Percentiles rank a stretch among this genome's conserved stretches.
phyloP scores from a whole-genome alignment of 2,888 invertebrate species.

The Agrypnus murinus region DNA sequence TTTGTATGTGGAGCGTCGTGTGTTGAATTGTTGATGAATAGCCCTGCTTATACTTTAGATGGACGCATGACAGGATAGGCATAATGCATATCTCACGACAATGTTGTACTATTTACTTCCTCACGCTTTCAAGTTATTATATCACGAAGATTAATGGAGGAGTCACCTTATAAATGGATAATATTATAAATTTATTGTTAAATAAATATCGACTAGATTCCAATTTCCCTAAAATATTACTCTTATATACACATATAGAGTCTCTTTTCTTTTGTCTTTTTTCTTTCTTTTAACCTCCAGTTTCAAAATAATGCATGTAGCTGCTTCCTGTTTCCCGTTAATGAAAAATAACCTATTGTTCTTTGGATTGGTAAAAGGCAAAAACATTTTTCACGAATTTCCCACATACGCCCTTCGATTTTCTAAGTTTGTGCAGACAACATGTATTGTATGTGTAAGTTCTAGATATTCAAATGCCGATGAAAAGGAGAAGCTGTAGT shows the following conservation, averaged over 20 bases:
- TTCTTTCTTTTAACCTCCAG: neutral
- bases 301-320: slow-evolving; percentile 18
- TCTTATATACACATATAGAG: neutral
- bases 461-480: slow-evolving; percentile 9
- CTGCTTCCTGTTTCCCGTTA: neutral
- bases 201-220: slow-evolving; percentile 17
- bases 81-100: slow-evolving; percentile 51
- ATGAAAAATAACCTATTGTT: slow-evolving; percentile 18
- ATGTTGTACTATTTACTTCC: slow-evolving; percentile 52
- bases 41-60: slow-evolving; percentile 20
- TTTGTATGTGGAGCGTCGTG: slow-evolving; percentile 21
- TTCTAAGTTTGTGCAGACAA: neutral
- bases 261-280: neutral
- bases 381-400: slow-evolving; percentile 5
- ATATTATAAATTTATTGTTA: slow-evolving; percentile 24
- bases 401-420: slow-evolving; percentile 24
- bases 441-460: neutral
- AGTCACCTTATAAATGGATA: slow-evolving; percentile 27
- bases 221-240: slow-evolving; percentile 1
- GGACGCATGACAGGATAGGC: slow-evolving; percentile 52
- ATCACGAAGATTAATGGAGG: slow-evolving; percentile 53
- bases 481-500: neutral
- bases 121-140: slow-evolving; percentile 47
- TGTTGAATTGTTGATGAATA: slow-evolving; percentile 39
- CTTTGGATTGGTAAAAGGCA: neutral